phyloP scores from a whole-genome alignment of 2,113 vertebrate species.

The Bos taurus region ARS-UCD2.0 NC_037342.1:77856001-77856500 shows the following conservation, averaged over 20 bases:
- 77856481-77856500: neutral
- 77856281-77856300: neutral
- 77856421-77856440: neutral
- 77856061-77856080: neutral
- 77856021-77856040: neutral
- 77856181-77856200: neutral
- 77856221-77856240: neutral
- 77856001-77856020: too few species aligned
- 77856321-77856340: neutral
- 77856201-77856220: neutral
- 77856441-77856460: neutral
- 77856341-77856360: neutral
- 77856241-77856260: neutral
- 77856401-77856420: neutral
- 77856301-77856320: neutral
- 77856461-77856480: neutral
- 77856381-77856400: neutral
- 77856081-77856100: neutral
- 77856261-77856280: neutral
- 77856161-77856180: neutral
- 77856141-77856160: neutral
- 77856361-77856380: neutral
- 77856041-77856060: neutral
- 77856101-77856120: neutral
- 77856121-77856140: neutral